Evolutionary conservation across 1,140 invertebrate species (phyloP).

Genomic region (Lineus longissimus): DNA sequence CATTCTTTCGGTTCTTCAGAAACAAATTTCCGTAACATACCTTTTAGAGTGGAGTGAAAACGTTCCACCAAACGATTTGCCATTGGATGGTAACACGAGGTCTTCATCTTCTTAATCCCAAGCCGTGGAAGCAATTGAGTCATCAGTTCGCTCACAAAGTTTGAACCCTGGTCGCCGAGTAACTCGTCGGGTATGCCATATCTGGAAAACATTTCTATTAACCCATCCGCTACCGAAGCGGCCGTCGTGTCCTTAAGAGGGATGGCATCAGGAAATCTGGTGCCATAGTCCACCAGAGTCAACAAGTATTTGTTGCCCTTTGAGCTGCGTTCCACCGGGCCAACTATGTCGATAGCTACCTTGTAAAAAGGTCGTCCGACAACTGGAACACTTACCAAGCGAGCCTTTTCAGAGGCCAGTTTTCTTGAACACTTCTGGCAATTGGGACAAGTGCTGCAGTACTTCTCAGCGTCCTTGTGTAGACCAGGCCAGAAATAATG

Average conservation of each 20-base stretch:
- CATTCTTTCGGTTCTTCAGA: too few relatives aligned
- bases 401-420: constrained; percentile 11
- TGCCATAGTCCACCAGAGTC: constrained; percentile 20
- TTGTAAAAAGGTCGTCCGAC: constrained; percentile 17
- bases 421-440: constrained; percentile 23
- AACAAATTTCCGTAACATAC: too few relatives aligned
- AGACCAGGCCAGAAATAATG: constrained; percentile 25
- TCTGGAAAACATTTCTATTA: constrained; percentile 17
- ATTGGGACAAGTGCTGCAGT: constrained; percentile 17
- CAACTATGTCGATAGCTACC: constrained; percentile 19
- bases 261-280: constrained; percentile 23
- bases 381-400: constrained; percentile 18
- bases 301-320: constrained; percentile 20
- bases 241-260: neutral
- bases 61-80: neutral
- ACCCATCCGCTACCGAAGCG: constrained; percentile 9
- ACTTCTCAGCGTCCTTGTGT: neutral
- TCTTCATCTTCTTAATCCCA: neutral
- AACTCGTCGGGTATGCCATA: constrained; percentile 13
- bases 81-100: neutral
- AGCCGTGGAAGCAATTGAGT: constrained; percentile 12
- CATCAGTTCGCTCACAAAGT: constrained; percentile 21
- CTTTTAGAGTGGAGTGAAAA: constrained; percentile 1
- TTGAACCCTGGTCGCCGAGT: constrained; percentile 18
- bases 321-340: constrained; percentile 19